These are phyloP conservation scores for Ophion ventricosus DNA, from an alignment of 2,888 invertebrate species.

Conservation along the genomic window DNA sequence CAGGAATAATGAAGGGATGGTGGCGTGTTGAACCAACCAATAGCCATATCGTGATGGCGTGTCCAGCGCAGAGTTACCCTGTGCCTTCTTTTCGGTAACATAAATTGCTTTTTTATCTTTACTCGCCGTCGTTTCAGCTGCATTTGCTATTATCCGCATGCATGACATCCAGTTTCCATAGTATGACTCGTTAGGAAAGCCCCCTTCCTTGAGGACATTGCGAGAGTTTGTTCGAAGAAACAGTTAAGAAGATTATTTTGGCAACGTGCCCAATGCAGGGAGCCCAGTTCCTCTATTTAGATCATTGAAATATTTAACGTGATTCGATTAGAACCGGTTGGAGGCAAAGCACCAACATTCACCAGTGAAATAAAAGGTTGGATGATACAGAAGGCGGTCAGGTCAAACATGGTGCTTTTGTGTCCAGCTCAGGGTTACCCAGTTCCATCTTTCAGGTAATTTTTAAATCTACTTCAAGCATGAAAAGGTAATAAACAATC, in stretches of 20 bases:
- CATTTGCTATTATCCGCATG: conserved; percentile 6
- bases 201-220: conserved; percentile 88
- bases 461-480: conserved; percentile 4
- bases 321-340: conserved; percentile 84
- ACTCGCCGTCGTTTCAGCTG: too few relatives aligned
- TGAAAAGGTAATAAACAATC: background rate
- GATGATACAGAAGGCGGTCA: conserved; percentile 54
- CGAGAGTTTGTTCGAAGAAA: conserved; percentile 88
- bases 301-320: conserved; percentile 11
- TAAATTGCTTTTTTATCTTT: conserved; percentile 11
- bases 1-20: conserved; percentile 77
- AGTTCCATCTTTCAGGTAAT: conserved; percentile 89
- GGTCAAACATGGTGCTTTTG: conserved; percentile 85
- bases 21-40: conserved; percentile 73
- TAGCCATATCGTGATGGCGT: conserved; percentile 85
- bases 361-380: conserved; percentile 85
- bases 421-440: conserved; percentile 89
- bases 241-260: conserved; percentile 87
- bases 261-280: conserved; percentile 89
- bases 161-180: conserved; percentile 22
- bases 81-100: conserved; percentile 82
- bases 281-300: conserved; percentile 86
- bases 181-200: conserved; percentile 86
- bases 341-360: conserved; percentile 85
- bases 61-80: conserved; percentile 88